Conservation (phyloP, 2,113 vertebrate species). For the Heteronetta atricapilla region DNA sequence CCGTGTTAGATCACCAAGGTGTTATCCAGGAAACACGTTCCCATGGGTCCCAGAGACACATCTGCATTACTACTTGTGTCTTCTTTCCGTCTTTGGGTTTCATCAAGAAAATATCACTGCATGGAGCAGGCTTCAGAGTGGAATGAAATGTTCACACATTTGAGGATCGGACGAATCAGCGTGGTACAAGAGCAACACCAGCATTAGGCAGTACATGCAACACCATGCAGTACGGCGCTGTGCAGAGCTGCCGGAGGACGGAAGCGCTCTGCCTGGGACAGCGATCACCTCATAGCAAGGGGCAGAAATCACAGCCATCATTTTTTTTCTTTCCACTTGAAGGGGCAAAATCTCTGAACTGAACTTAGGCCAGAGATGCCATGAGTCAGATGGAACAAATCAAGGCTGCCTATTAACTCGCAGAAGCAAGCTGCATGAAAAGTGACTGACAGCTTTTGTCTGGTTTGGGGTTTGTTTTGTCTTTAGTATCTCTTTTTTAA, state of each 20-base stretch:
- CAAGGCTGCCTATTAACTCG: neutral
- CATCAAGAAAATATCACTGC: neutral
- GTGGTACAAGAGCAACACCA: too few species aligned
- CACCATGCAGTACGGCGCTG: neutral
- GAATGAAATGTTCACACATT: neutral
- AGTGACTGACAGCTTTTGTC: neutral
- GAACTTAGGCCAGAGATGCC: neutral
- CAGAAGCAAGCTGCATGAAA: neutral
- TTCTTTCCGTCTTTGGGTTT: neutral
- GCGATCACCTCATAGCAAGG: fast-evolving
- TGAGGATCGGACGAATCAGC: neutral
- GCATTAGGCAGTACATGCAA: too few species aligned
- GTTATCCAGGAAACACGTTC: too few species aligned
- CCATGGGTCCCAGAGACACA: neutral
- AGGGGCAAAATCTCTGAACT: neutral
- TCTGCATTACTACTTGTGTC: neutral
- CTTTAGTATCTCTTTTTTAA: neutral
- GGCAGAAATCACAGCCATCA: neutral
- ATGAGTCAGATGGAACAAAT: neutral
- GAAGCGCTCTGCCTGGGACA: neutral
- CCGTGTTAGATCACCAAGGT: neutral
- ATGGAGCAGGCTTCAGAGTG: neutral
- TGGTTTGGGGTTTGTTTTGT: neutral
- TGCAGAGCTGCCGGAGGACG: neutral
- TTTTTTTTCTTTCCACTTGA: neutral